These are phyloP conservation scores for Denticeps clupeoides DNA, from an alignment of 2,797 vertebrate species.

Conservation along the genomic window DNA sequence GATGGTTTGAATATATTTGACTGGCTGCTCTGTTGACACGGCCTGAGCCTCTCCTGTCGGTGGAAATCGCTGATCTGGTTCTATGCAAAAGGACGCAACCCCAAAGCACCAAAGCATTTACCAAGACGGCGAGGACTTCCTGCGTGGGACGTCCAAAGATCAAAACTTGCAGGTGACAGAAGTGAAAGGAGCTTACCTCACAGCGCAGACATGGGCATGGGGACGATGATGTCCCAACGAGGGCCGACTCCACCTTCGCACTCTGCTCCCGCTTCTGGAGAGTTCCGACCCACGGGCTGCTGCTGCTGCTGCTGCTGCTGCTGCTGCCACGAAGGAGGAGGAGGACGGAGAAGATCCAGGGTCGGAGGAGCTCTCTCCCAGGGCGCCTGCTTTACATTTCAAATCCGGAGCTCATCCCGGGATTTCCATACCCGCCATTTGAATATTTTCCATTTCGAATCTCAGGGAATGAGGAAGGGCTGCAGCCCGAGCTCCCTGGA, in stretches of 20 bases:
- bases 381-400: constrained; percentile 63
- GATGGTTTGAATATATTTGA: constrained; percentile 35
- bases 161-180: too few relatives aligned
- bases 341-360: constrained; percentile 23
- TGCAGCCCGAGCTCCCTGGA: not conserved
- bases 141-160: too few relatives aligned
- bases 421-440: constrained; percentile 72
- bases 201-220: too few relatives aligned
- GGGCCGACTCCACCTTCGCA: too few relatives aligned
- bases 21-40: constrained; percentile 18
- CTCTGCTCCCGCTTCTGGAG: too few relatives aligned
- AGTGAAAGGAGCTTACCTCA: too few relatives aligned
- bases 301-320: not conserved
- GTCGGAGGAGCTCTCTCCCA: constrained; percentile 40
- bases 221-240: too few relatives aligned
- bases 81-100: too few relatives aligned
- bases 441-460: constrained; percentile 65
- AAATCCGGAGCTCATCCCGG: constrained; percentile 58
- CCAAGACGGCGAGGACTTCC: too few relatives aligned
- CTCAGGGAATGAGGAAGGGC: constrained; percentile 22
- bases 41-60: not conserved
- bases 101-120: too few relatives aligned
- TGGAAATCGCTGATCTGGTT: not conserved
- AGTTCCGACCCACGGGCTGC: too few relatives aligned
- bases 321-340: not conserved